Conservation (phyloP, 2,797 vertebrate species). For the Petrocephalus sullivani region DNA sequence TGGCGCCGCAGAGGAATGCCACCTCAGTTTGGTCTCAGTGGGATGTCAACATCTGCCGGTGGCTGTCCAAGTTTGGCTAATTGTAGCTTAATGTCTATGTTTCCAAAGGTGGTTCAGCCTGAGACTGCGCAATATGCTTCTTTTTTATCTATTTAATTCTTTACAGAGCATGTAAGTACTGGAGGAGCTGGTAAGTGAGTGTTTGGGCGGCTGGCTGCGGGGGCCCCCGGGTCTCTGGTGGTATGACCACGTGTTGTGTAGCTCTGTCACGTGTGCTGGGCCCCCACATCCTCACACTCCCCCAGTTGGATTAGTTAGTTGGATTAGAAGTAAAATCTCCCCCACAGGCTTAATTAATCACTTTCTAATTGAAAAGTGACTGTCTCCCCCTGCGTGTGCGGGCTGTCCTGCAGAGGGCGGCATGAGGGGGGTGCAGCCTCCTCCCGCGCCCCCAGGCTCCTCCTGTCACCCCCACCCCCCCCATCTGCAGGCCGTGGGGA, state of each 20-base stretch:
- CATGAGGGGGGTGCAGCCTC: neutral
- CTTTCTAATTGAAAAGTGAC: conserved; percentile 56
- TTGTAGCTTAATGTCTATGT: neutral
- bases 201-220: neutral
- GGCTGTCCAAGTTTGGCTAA: neutral
- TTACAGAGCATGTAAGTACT: neutral
- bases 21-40: neutral
- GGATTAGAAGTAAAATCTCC: conserved; percentile 52
- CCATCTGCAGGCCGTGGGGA: conserved; percentile 11
- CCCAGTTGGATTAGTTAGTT: conserved; percentile 36
- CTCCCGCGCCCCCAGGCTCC: conserved; percentile 2
- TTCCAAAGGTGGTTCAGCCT: neutral
- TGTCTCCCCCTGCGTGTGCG: conserved; percentile 45
- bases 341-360: conserved; percentile 54
- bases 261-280: conserved; percentile 27
- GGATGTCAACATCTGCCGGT: neutral
- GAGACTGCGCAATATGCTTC: neutral
- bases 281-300: conserved; percentile 24
- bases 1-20: neutral
- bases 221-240: neutral
- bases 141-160: neutral
- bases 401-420: conserved; percentile 22
- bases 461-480: conserved; percentile 38
- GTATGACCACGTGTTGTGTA: neutral
- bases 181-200: neutral